Evolutionary conservation across 35 echinoderm and acorn worm genomes (phyloP).

Genomic region (Patiria miniata): DNA sequence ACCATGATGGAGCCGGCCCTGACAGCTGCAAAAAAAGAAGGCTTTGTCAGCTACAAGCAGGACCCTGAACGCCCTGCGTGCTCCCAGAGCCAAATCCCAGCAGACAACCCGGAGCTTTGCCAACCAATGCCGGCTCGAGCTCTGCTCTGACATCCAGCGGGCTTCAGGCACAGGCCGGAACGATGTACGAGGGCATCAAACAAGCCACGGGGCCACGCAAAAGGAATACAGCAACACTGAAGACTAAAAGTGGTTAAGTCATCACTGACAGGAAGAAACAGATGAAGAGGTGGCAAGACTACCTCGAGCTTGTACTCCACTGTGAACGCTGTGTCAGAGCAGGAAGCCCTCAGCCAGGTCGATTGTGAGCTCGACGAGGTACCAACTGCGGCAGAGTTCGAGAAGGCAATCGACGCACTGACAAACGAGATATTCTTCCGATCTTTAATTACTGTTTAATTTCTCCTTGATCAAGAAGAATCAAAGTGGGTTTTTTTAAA

Average conservation of each 20-base stretch:
- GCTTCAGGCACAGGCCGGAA: constrained; percentile 37
- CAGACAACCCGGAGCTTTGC: constrained; percentile 8
- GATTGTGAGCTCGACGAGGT: constrained; percentile 51
- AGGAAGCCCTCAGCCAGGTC: no score
- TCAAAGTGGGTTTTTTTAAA: no score
- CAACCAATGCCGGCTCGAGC: constrained; percentile 43
- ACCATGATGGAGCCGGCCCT: neutral
- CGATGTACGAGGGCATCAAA: constrained; percentile 61
- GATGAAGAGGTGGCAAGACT: constrained; percentile 41
- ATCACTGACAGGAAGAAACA: constrained; percentile 16
- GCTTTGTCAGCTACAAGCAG: constrained; percentile 31
- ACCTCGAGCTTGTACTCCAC: neutral
- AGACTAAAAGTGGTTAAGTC: constrained; percentile 26
- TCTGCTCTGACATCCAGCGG: constrained; percentile 19
- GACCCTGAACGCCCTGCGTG: constrained; percentile 26
- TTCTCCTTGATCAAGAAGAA: no score
- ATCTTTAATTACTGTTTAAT: no score
- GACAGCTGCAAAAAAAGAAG: constrained; percentile 44
- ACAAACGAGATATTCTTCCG: no score
- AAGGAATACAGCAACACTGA: constrained; percentile 37
- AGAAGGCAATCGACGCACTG: constrained; percentile 37
- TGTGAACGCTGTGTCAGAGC: constrained; percentile 35
- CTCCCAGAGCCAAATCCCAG: constrained; percentile 25
- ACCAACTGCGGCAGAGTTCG: constrained; percentile 54
- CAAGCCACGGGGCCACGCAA: constrained; percentile 4